Conservation (phyloP, 2,113 vertebrate species). For the Rhynchomys soricoides region DNA sequence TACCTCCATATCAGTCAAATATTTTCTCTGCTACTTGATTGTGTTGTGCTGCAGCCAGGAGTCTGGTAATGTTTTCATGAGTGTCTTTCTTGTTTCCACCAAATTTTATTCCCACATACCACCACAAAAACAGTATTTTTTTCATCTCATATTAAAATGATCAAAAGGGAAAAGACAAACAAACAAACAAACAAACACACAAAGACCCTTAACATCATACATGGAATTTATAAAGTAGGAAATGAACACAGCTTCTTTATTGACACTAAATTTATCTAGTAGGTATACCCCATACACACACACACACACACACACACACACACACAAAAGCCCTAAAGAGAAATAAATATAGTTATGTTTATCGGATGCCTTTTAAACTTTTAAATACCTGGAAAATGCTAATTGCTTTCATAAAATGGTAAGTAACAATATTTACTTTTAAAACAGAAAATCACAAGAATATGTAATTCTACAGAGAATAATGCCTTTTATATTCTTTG, state of each 20-base stretch:
- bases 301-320: no score
- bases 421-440: background rate
- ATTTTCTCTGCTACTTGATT: background rate
- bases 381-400: background rate
- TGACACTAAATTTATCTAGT: background rate
- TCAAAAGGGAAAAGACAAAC: background rate
- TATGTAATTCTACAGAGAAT: background rate
- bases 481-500: background rate
- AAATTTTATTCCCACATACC: background rate
- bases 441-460: background rate
- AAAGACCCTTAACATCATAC: background rate
- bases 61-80: background rate
- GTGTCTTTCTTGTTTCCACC: background rate
- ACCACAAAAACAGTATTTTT: background rate
- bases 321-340: background rate
- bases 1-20: accelerated
- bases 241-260: background rate
- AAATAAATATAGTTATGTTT: background rate
- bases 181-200: no score
- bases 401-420: background rate
- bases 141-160: background rate
- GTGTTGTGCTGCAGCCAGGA: no score
- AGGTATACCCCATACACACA: background rate
- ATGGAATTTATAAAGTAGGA: background rate
- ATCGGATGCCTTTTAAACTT: background rate